Percentiles rank a stretch among this genome's conserved stretches.
These are phyloP conservation scores for Liasis olivaceus DNA, from an alignment of 2,797 vertebrate genomes.

Conservation along the genomic window DNA sequence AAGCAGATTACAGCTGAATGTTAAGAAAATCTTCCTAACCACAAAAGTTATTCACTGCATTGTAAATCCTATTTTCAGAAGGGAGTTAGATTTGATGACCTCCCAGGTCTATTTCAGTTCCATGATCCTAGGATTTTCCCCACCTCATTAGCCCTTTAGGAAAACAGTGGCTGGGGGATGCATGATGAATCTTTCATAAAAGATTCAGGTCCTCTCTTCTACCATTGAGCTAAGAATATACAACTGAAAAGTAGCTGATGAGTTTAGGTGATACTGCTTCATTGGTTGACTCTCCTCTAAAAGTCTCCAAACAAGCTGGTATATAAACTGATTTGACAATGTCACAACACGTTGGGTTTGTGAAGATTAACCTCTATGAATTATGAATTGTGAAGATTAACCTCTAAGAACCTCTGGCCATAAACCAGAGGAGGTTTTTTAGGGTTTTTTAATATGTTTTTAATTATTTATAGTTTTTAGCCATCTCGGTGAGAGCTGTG, in stretches of 20 bases:
- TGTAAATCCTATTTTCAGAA: not conserved
- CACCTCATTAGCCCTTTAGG: not conserved
- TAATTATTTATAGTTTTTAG: too few species aligned
- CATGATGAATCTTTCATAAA: not conserved
- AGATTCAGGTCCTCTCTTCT: not conserved
- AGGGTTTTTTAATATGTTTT: too few species aligned
- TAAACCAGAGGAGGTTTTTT: too few species aligned
- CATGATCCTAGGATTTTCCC: not conserved
- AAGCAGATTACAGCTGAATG: not conserved
- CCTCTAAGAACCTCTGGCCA: too few species aligned
- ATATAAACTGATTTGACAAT: conserved; percentile 64
- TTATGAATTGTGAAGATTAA: too few species aligned
- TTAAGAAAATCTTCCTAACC: not conserved
- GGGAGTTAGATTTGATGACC: not conserved
- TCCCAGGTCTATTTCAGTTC: not conserved
- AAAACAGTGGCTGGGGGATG: not conserved
- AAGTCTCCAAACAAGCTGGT: conserved; percentile 48
- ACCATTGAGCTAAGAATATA: not conserved
- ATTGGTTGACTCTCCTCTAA: conserved; percentile 54
- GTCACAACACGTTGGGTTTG: conserved; percentile 75
- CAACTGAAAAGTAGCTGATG: conserved; percentile 36
- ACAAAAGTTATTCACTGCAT: not conserved
- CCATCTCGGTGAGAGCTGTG: too few species aligned
- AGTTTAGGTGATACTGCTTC: conserved; percentile 15
- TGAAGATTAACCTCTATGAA: conserved; percentile 82